Evolutionary conservation across 2,888 invertebrate species (phyloP), one percentile per base, ranked within the genome.

Genomic region (Ennomos erosarius): DNA sequence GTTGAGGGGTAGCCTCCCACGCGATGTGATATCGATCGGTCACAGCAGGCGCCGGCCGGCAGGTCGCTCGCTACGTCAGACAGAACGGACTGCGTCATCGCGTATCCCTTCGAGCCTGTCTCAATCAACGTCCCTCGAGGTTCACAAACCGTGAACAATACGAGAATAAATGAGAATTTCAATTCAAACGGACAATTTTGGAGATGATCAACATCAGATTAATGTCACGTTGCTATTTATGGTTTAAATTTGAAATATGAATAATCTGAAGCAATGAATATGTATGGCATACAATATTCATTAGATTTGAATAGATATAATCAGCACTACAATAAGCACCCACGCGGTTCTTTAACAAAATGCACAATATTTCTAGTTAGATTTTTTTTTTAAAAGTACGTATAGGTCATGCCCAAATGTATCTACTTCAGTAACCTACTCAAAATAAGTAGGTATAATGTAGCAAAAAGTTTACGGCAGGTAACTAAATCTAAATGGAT

Each of bases 21-120:
- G 79, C 83, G 77, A 75, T 69, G 68, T 65, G 68, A 52, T 89
- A 90, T 90, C 83, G 90, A 90, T 90, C 88, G 85, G 73, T 75
- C 72, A 77, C 75, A 66, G 74, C 44, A 68, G 85, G 83, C 87
- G 86, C 85, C 86, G 74, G 71, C 74, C 86, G 74, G 70, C 74
- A 68, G 73, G 70, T 73, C 64, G 68, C 80, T 73, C 64, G 68
- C 80, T 74, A 84, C 89, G 86, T 87, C 88, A 85, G 71, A 76
- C 88, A 85, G 71, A 76, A 71, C 73, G 59, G 59, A 78, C 79
- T 90, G 88, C 90, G 88, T 88, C 89, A 88, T 76, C 76, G 73
- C 76, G 76, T 81, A 79, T 79, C 79, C 76, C 78, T 74, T 70
- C 67, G 68, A 73, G 64, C 67, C 67, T 69, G 65, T 71, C 73